Evolutionary conservation across 2,113 vertebrate species (phyloP).

Genomic region (Neotoma lepida): DNA sequence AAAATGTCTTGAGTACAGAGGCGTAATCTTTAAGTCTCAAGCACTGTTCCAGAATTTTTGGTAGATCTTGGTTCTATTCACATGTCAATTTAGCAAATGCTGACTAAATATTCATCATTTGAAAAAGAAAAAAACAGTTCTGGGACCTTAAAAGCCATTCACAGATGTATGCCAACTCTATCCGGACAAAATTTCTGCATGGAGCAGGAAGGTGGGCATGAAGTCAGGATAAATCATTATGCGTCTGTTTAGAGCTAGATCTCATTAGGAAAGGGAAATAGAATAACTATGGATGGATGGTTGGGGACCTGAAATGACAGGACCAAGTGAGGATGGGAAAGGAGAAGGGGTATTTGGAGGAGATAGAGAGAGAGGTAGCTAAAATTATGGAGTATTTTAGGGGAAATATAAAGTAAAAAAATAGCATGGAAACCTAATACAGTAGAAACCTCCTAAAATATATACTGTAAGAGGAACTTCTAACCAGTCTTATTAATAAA

Average conservation of each 20-base stretch:
- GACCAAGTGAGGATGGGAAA: not conserved
- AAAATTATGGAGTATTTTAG: not conserved
- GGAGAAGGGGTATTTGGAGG: not conserved
- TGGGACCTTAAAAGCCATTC: not conserved
- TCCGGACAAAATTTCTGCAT: not conserved
- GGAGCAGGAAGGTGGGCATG: not conserved
- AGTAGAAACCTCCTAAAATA: not conserved
- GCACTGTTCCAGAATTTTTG: not conserved
- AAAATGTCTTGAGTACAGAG: not conserved
- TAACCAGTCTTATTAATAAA: no score
- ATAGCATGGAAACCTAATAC: not conserved
- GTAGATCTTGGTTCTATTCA: not conserved
- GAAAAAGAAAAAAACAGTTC: not conserved
- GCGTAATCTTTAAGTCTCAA: not conserved
- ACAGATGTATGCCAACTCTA: not conserved
- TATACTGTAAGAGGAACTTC: no score
- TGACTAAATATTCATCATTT: not conserved
- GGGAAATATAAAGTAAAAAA: no score
- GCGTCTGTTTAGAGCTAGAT: not conserved
- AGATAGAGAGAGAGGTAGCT: not conserved
- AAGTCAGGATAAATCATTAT: not conserved
- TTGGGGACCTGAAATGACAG: not conserved
- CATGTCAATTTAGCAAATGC: not conserved
- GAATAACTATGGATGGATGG: not conserved
- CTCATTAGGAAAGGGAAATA: not conserved